A percentile compares a stretch with the other conserved stretches of the same genome.
Evolutionary conservation across 92 coral and sea anemone genomes (phyloP).

Genomic region (Porites cylindrica): DNA sequence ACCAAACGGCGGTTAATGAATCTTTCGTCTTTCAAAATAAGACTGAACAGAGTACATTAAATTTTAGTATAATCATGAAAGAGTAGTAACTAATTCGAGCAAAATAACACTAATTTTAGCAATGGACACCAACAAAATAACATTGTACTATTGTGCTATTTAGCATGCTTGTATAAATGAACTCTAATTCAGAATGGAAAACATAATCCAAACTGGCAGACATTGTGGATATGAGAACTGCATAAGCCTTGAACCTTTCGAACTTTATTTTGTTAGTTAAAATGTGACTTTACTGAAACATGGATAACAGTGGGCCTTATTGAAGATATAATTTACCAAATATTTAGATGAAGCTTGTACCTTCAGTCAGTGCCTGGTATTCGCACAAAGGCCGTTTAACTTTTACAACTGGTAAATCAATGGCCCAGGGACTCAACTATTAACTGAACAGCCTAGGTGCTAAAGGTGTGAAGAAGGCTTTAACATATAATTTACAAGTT

Average conservation of each 20-base stretch:
- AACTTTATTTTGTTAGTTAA: neutral
- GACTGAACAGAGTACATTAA: conserved; percentile 1
- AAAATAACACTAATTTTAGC: conserved; percentile 5
- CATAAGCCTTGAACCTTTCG: neutral
- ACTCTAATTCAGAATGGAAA: conserved; percentile 9
- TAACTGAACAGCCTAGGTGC: too few relatives aligned
- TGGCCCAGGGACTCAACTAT: too few relatives aligned
- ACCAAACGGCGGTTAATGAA: neutral
- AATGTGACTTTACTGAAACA: conserved; percentile 3
- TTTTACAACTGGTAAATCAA: too few relatives aligned
- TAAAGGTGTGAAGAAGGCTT: too few relatives aligned
- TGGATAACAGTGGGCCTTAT: conserved; percentile 18
- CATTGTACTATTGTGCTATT: conserved; percentile 1
- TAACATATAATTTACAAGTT: too few relatives aligned
- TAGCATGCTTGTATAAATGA: conserved; percentile 4
- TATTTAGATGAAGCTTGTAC: neutral
- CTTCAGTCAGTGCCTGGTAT: too few relatives aligned
- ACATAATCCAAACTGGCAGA: conserved; percentile 3
- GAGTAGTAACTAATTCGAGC: neutral
- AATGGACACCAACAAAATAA: neutral
- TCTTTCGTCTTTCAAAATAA: conserved; percentile 5
- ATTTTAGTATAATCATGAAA: conserved; percentile 1
- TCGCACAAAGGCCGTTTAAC: too few relatives aligned
- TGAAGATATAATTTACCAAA: neutral
- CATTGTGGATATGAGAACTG: conserved; percentile 4